Evolutionary conservation across 1,140 invertebrate genomes (phyloP).

Genomic region (Campoletis sonorensis): DNA sequence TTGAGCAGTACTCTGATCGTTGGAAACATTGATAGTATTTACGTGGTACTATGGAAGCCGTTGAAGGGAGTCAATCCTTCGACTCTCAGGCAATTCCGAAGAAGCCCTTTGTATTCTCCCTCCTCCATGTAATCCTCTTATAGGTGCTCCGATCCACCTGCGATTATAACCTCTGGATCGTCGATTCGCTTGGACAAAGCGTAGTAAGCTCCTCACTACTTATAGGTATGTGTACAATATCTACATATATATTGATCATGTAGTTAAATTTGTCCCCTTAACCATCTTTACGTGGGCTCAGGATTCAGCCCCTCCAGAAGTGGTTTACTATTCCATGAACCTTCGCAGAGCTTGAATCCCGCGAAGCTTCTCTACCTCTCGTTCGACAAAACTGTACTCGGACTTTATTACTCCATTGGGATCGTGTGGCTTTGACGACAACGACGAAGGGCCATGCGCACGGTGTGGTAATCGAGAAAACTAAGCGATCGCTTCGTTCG

Average conservation of each 20-base stretch:
- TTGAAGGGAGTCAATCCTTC: slow-evolving; percentile 21
- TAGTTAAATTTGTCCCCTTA: not conserved
- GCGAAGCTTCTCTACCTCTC: not conserved
- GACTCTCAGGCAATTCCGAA: slow-evolving; percentile 43
- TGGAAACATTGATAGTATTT: slow-evolving; percentile 21
- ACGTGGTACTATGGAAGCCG: slow-evolving; percentile 2
- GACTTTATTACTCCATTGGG: slow-evolving; percentile 7
- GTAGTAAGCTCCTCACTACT: not conserved
- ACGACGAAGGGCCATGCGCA: not conserved
- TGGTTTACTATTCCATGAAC: not conserved
- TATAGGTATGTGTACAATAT: not conserved
- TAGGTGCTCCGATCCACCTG: slow-evolving; percentile 38
- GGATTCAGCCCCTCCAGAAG: not conserved
- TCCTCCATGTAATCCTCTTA: slow-evolving; percentile 47
- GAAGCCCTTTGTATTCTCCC: slow-evolving; percentile 32
- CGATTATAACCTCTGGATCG: slow-evolving; percentile 40
- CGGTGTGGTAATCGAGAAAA: not conserved
- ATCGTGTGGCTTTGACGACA: slow-evolving; percentile 1
- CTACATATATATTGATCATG: not conserved
- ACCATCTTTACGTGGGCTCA: slow-evolving; percentile 5
- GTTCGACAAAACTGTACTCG: not conserved
- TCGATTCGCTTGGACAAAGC: slow-evolving; percentile 41
- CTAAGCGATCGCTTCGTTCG: not conserved
- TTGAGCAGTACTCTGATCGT: not conserved
- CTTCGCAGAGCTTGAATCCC: not conserved